A percentile compares a stretch with the other conserved stretches of the same genome.
Evolutionary conservation across 2,888 invertebrate species (phyloP).

Genomic region (Chrysolina haemoptera): DNA sequence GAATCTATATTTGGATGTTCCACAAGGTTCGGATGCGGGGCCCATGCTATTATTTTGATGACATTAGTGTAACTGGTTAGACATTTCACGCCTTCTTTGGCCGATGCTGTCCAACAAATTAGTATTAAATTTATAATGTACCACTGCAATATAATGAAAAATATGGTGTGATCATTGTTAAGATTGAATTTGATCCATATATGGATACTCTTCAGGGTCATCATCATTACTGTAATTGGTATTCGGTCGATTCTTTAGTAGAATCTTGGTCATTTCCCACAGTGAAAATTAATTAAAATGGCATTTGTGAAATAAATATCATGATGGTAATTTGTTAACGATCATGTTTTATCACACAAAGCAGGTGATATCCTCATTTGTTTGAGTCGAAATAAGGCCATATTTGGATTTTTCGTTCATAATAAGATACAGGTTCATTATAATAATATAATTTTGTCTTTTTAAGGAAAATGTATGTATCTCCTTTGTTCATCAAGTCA

Average conservation of each 20-base stretch:
- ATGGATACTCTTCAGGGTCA: background rate
- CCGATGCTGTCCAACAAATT: background rate
- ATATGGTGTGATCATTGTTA: no score
- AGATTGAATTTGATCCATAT: no score
- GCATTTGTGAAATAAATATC: background rate
- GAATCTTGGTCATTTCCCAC: background rate
- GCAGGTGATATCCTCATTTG: background rate
- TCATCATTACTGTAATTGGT: background rate
- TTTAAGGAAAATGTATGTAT: no score
- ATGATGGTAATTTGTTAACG: background rate
- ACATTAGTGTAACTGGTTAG: background rate
- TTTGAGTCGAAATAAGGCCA: background rate
- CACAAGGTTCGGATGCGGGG: background rate
- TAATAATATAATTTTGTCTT: background rate
- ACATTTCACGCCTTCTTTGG: background rate
- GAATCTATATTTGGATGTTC: background rate
- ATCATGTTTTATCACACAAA: background rate
- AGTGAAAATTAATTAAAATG: background rate
- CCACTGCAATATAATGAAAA: no score
- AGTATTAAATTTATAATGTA: background rate
- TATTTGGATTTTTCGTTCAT: background rate
- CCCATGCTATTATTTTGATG: background rate
- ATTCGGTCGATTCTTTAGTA: background rate
- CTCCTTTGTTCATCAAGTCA: no score
- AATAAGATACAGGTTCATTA: background rate